These are phyloP conservation scores for Panulirus ornatus DNA, from an alignment of 1,140 invertebrate genomes.

Conservation along the genomic window DNA sequence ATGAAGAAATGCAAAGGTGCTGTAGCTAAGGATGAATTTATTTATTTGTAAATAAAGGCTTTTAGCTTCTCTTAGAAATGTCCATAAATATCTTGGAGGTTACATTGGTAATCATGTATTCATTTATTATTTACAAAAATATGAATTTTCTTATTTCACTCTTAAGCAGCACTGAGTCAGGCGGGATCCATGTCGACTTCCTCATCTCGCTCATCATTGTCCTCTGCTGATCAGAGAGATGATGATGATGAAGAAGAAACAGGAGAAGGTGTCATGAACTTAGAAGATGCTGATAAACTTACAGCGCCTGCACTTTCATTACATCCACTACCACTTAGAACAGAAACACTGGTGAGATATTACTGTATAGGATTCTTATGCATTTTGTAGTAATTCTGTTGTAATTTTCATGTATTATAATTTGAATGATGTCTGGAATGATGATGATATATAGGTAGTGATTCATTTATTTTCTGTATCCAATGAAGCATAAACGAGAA, in stretches of 20 bases:
- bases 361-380: background rate
- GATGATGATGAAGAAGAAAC: conserved; percentile 73
- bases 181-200: conserved; percentile 76
- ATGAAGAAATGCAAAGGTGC: too few species aligned
- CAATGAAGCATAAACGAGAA: too few species aligned
- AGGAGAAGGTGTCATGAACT: conserved; percentile 71
- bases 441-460: too few species aligned
- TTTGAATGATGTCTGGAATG: too few species aligned
- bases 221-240: conserved; percentile 67
- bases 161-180: conserved; percentile 73
- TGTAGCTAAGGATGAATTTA: too few species aligned
- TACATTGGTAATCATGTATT: too few species aligned
- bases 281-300: conserved; percentile 73
- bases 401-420: background rate
- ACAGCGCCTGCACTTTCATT: conserved; percentile 55
- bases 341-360: conserved; percentile 75
- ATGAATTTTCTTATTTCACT: conserved; percentile 64
- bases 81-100: too few species aligned
- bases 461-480: too few species aligned
- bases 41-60: too few species aligned
- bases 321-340: conserved; percentile 71
- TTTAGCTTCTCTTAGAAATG: too few species aligned
- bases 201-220: conserved; percentile 75
- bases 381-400: background rate
- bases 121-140: too few species aligned